Base-by-base conservation (phyloP, 2,888 invertebrate genomes). In the Caenorhabditis doughertyi region DNA sequence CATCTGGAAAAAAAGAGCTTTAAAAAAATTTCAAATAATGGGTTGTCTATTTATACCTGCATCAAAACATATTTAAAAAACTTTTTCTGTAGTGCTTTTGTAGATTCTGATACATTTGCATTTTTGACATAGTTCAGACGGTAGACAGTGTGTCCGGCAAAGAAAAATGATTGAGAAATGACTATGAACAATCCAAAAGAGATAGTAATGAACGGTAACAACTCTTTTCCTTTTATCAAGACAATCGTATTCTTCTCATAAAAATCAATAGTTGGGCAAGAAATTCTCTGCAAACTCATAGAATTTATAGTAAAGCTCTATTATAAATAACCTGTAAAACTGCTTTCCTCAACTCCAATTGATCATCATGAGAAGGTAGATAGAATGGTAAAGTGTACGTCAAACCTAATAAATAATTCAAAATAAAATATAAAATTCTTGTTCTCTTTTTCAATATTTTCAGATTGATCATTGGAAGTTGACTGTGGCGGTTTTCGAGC, bases 191-290 rank as follows among this genome's bases (percentile, higher is more conserved):
- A 23, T 0, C 55, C 42, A 11, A 11, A 25, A 5, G 49, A 21
- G 13, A 70, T 65, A 0, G 79, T 47, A 11, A 44, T 25, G n/a
- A 79, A 71, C 4, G 71, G 64, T 3, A 53, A 16, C 2, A 29
- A n/a, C 16, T 79, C 79, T 5, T 60, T 71, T 7, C 79, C 79
- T 27, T 60, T 58, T 9, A 79, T 39, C 4, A 79, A 29, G 7
- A 71, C 65, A 4, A 49, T 27, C 0, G 79, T 58, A 1, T 44
- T 16, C 16, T 64, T 39, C 13, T 39, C 21, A 49, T 25, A 71
- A 29, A 79, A 79, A 11, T 79, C 79, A 3, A 71, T 56, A 1
- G 65, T 25, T 0, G 79, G 71, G 29, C 79, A 79, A 0, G 70
- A 62, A 8, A 71, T 49, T 49, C 32, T 44, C 58, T 70, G 56